These are phyloP conservation scores for Drosophila demipolita DNA, from an alignment of 2,888 invertebrate genomes.

Conservation along the genomic window DNA sequence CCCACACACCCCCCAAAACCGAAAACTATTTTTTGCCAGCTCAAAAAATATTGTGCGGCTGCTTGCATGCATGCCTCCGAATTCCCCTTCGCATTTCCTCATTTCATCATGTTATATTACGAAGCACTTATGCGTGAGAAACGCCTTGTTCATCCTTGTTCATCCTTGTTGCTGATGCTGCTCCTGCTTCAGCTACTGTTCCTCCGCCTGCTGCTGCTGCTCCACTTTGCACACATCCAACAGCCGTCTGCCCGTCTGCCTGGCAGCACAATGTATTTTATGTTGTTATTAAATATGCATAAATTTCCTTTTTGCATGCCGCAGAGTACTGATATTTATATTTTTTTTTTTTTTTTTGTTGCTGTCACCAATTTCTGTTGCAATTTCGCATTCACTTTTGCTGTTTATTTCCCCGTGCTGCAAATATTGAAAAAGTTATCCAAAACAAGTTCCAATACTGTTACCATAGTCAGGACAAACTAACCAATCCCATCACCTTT, in stretches of 20 bases:
- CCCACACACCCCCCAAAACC: neutral
- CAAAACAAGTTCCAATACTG: slow-evolving; percentile 28
- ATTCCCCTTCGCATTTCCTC: slow-evolving; percentile 11
- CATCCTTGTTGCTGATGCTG: slow-evolving; percentile 40
- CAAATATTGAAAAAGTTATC: slow-evolving; percentile 71
- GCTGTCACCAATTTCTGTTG: slow-evolving; percentile 34
- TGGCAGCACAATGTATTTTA: slow-evolving; percentile 52
- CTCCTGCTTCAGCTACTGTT: slow-evolving; percentile 7
- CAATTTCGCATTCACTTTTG: slow-evolving; percentile 69
- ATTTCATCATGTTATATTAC: slow-evolving; percentile 50
- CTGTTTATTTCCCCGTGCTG: slow-evolving; percentile 72
- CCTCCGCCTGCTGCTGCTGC: neutral
- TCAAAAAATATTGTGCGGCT: slow-evolving; percentile 52
- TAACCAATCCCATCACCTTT: neutral
- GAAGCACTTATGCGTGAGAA: slow-evolving; percentile 74
- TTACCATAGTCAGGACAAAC: neutral
- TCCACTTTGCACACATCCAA: neutral
- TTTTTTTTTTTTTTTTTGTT: slow-evolving; percentile 26
- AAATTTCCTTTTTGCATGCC: slow-evolving; percentile 67
- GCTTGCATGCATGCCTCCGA: neutral
- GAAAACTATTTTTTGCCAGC: slow-evolving; percentile 61
- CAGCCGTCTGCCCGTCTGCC: slow-evolving; percentile 7
- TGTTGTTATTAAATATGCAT: slow-evolving; percentile 78
- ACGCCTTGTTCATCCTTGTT: slow-evolving; percentile 73
- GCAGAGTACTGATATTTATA: neutral